A percentile compares a stretch with the other conserved stretches of the same genome.
Evolutionary conservation across 2,113 vertebrate genomes (phyloP).

Genomic region (Chloropsis cyanopogon): DNA sequence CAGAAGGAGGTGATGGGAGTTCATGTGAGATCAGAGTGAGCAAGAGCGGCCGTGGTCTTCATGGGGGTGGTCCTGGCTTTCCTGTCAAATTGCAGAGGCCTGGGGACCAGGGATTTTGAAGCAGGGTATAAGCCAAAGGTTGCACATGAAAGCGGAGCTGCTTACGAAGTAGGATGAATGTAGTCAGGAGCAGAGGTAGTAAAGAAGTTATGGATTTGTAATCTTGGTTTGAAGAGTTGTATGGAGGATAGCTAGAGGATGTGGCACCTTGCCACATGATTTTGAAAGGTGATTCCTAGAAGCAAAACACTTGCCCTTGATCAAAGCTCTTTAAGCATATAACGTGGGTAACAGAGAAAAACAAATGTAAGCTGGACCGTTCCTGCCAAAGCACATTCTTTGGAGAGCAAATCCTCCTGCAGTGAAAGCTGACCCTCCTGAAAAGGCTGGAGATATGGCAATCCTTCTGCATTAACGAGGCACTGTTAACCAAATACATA

Average conservation of each 20-base stretch:
- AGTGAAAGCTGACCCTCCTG: constrained; percentile 13
- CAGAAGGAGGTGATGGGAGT: neutral
- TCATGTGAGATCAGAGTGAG: neutral
- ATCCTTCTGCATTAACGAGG: neutral
- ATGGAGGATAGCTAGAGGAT: neutral
- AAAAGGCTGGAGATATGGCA: neutral
- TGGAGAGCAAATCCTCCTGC: neutral
- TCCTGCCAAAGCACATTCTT: constrained; percentile 19
- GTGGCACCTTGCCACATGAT: neutral
- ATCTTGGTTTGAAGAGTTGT: neutral
- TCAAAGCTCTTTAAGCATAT: neutral
- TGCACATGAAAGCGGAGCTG: accelerated
- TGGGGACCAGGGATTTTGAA: neutral
- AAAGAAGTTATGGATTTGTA: neutral
- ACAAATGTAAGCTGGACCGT: neutral
- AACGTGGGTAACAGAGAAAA: neutral
- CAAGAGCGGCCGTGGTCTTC: neutral
- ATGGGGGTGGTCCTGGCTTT: neutral
- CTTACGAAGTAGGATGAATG: neutral
- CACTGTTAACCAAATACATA: constrained; percentile 25
- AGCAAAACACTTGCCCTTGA: neutral
- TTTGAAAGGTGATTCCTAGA: neutral
- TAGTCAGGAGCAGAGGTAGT: neutral
- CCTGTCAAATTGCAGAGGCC: neutral
- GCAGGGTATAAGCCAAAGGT: neutral